phyloP scores from a whole-genome alignment of 2,113 vertebrate species.

The Nicator chloris region DNA sequence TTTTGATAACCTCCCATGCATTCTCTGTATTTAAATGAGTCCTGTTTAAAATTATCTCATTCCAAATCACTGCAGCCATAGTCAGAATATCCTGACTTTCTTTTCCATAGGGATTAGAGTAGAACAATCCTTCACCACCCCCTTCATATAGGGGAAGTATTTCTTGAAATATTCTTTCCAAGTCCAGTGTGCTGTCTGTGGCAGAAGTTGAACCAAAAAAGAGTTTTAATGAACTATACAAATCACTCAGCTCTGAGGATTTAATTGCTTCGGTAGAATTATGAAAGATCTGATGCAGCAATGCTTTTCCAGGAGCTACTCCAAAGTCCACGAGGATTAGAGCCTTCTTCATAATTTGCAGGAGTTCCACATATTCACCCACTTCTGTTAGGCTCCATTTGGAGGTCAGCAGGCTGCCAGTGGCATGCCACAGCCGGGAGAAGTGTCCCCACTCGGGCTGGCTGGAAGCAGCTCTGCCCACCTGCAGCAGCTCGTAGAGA shows the following conservation, averaged over 20 bases:
- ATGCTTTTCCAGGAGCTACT: background rate
- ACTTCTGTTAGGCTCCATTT: constrained; percentile 52
- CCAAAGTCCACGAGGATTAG: constrained; percentile 30
- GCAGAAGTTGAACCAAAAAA: background rate
- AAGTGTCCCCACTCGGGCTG: background rate
- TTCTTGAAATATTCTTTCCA: background rate
- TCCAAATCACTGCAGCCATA: constrained; percentile 38
- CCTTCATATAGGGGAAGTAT: background rate
- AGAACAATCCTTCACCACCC: background rate
- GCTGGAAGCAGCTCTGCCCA: background rate
- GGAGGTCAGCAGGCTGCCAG: background rate
- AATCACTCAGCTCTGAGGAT: background rate
- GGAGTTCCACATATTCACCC: constrained; percentile 12
- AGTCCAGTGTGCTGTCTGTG: background rate
- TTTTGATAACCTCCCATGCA: constrained; percentile 44
- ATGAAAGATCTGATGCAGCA: background rate
- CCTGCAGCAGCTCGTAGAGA: background rate
- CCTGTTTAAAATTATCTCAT: constrained; percentile 1
- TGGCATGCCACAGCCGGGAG: background rate
- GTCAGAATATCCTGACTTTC: constrained; percentile 5
- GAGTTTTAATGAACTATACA: background rate
- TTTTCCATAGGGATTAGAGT: background rate
- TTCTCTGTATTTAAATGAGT: constrained; percentile 22
- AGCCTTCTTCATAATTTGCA: constrained; percentile 28
- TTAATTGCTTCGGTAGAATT: background rate